Evolutionary conservation across 2,888 invertebrate genomes (phyloP).

Genomic region (Sympetrum striolatum): DNA sequence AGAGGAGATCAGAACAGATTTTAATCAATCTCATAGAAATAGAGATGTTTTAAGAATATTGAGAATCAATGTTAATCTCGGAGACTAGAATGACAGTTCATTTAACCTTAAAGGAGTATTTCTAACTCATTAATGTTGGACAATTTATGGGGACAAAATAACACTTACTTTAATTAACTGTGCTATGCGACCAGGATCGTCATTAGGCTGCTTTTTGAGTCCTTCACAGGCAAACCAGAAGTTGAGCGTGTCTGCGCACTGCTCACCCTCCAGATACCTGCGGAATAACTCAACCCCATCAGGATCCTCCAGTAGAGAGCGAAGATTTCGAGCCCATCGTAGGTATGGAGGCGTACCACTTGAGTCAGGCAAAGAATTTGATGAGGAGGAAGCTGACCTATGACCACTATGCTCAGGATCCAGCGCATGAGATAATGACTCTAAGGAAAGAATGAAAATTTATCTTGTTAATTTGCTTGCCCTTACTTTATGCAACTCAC

Average conservation of each 20-base stretch:
- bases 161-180: conserved; percentile 77
- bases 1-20: too few species aligned
- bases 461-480: not conserved
- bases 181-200: conserved; percentile 73
- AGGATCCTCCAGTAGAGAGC: conserved; percentile 83
- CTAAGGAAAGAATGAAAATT: not conserved
- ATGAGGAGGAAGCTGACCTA: conserved; percentile 33
- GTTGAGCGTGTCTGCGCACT: conserved; percentile 78
- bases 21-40: too few species aligned
- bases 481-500: not conserved
- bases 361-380: conserved; percentile 31
- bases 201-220: conserved; percentile 73
- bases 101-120: too few species aligned
- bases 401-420: conserved; percentile 31
- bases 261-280: conserved; percentile 78
- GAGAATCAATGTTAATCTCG: too few species aligned
- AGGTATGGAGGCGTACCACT: conserved; percentile 72
- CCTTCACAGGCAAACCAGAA: conserved; percentile 96
- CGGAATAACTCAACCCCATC: conserved; percentile 90
- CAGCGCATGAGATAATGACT: conserved; percentile 16
- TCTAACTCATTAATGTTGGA: too few species aligned
- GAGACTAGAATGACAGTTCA: too few species aligned
- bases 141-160: not conserved
- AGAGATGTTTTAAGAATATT: too few species aligned
- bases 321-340: conserved; percentile 88